Conservation (phyloP, 2,113 vertebrate species). For the Mus spicilegus region DNA sequence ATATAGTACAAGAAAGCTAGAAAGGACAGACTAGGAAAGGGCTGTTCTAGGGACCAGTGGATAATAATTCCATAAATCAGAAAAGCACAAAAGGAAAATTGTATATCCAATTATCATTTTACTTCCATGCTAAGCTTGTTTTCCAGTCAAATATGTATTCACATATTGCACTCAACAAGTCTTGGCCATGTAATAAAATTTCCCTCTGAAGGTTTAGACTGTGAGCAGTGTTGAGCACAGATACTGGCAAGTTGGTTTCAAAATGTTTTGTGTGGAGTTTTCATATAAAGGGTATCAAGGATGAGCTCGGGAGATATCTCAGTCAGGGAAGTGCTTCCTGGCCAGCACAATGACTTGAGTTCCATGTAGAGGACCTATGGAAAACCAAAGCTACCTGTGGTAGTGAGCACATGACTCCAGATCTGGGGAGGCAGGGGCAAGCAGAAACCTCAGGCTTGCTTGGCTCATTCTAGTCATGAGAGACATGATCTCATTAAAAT, state of each 20-base stretch:
- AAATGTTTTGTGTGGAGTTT: background rate
- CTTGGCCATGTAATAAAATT: background rate
- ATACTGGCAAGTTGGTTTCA: background rate
- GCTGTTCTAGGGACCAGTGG: background rate
- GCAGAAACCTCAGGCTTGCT: background rate
- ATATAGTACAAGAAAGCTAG: constrained; percentile 12
- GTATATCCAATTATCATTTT: constrained; percentile 11
- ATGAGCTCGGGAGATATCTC: background rate
- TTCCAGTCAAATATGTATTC: background rate
- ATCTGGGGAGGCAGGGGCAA: background rate
- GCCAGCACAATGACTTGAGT: too few species aligned
- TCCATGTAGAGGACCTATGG: too few species aligned
- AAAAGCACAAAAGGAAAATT: constrained; percentile 45
- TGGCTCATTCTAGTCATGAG: background rate
- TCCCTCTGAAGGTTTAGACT: constrained; percentile 3
- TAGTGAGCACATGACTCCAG: background rate
- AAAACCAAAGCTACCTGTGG: background rate
- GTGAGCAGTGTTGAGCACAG: background rate
- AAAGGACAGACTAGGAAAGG: background rate
- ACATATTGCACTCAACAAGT: background rate
- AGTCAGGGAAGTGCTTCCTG: background rate
- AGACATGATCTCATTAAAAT: background rate
- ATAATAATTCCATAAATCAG: constrained; percentile 29
- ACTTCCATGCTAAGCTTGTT: background rate
- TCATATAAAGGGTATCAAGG: background rate